Conservation (phyloP, 2,113 vertebrate species). For the Machaerirhynchus nigripectus region DNA sequence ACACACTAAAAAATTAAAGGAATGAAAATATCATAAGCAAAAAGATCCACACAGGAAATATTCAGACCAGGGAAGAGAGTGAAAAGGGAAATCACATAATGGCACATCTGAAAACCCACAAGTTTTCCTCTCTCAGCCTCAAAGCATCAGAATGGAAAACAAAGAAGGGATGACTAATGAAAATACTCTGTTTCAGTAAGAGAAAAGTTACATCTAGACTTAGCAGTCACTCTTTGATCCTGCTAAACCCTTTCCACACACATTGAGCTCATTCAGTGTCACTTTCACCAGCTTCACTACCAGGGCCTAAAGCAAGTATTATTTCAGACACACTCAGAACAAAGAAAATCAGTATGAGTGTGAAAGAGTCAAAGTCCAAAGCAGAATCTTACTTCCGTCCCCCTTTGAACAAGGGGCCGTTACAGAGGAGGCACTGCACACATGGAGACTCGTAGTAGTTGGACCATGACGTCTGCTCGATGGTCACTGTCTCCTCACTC, state of each 20-base stretch:
- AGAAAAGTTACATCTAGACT: neutral
- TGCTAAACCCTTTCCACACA: neutral
- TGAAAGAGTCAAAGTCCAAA: conserved; percentile 22
- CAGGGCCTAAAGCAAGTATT: neutral
- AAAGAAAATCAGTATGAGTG: neutral
- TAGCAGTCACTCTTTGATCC: neutral
- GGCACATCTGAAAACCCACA: neutral
- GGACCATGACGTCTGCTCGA: conserved; percentile 90
- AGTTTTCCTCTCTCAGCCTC: neutral
- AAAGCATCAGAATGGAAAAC: neutral
- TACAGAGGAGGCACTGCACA: conserved; percentile 88
- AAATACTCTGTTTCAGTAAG: neutral
- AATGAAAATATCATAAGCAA: neutral
- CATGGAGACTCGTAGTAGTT: conserved; percentile 89
- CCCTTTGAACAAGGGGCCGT: conserved; percentile 89
- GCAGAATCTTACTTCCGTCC: conserved; percentile 82
- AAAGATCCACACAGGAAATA: neutral
- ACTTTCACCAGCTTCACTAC: neutral
- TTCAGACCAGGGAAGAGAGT: neutral
- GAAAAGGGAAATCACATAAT: neutral
- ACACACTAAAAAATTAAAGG: neutral
- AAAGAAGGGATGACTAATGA: neutral
- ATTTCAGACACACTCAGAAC: neutral
- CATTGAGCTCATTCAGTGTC: neutral
- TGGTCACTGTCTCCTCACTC: conserved; percentile 78